Percentiles rank a stretch among this genome's conserved stretches.
Evolutionary conservation across 2,113 vertebrate species (phyloP).

Genomic region (Thomomys bottae): DNA sequence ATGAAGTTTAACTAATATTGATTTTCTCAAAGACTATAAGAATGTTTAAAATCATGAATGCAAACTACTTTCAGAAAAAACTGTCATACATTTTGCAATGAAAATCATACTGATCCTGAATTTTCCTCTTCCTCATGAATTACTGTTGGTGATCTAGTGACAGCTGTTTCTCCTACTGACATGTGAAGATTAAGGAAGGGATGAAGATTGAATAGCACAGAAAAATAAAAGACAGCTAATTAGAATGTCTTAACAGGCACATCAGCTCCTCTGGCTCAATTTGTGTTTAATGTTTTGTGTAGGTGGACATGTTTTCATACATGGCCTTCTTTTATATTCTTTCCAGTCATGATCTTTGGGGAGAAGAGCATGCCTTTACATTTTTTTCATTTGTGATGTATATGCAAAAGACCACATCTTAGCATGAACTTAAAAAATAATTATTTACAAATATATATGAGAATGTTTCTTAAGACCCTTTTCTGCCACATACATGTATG

Average conservation of each 20-base stretch:
- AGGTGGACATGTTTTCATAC: neutral
- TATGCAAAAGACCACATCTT: neutral
- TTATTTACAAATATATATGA: neutral
- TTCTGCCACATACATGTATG: neutral
- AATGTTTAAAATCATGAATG: neutral
- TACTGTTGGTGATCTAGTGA: neutral
- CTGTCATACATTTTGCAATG: neutral
- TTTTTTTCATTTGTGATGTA: neutral
- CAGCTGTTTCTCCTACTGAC: neutral
- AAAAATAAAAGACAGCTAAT: neutral
- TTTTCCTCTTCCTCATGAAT: slow-evolving; percentile 1
- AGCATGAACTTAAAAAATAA: neutral
- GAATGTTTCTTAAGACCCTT: neutral
- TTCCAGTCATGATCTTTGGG: neutral
- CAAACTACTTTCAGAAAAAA: neutral
- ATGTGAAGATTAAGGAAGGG: slow-evolving; percentile 13
- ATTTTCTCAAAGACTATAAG: neutral
- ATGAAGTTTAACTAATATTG: neutral
- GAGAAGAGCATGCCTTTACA: no score
- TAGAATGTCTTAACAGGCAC: slow-evolving; percentile 1
- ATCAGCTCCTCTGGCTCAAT: neutral
- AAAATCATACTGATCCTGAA: neutral
- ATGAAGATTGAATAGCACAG: neutral
- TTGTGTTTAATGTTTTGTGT: neutral
- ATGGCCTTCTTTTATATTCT: slow-evolving; percentile 36